Percentiles rank a stretch among this genome's conserved stretches.
phyloP scores from a whole-genome alignment of 2,888 invertebrate genomes.

The Patella depressa region DNA sequence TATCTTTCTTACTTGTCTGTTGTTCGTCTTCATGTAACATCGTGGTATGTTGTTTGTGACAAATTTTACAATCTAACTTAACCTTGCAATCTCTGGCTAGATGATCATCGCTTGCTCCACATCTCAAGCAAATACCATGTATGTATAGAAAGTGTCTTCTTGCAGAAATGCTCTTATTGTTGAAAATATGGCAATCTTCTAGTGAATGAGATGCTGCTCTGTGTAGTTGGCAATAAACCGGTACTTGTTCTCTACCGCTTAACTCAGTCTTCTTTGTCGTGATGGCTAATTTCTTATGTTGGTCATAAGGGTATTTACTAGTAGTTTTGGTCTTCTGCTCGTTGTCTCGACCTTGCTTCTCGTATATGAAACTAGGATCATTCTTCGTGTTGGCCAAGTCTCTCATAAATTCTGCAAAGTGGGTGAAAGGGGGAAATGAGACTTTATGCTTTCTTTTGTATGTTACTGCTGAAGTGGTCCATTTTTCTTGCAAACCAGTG shows the following conservation, averaged over 20 bases:
- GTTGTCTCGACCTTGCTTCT: not conserved
- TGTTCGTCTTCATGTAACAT: conserved; percentile 24
- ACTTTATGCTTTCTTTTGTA: conserved; percentile 34
- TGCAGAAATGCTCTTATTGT: conserved; percentile 13
- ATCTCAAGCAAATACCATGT: conserved; percentile 29
- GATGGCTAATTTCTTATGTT: not conserved
- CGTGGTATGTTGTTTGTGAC: conserved; percentile 32
- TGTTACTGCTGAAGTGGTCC: conserved; percentile 29
- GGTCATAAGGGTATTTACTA: not conserved
- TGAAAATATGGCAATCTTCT: conserved; percentile 24
- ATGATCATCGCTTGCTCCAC: conserved; percentile 28
- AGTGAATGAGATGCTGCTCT: conserved; percentile 19
- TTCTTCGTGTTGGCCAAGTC: conserved; percentile 30
- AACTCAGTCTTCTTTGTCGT: not conserved
- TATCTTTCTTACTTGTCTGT: not conserved
- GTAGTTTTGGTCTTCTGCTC: not conserved
- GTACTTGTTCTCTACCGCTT: not conserved
- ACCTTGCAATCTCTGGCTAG: conserved; percentile 20
- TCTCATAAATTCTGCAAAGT: conserved; percentile 34
- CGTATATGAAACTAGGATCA: conserved; percentile 32
- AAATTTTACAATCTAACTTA: conserved; percentile 27
- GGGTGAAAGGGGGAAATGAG: conserved; percentile 36
- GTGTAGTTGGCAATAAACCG: not conserved
- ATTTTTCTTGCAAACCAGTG: conserved; percentile 37
- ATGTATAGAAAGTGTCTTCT: conserved; percentile 13